Conservation (phyloP, 1,140 invertebrate genomes). For the Formica exsecta region DNA sequence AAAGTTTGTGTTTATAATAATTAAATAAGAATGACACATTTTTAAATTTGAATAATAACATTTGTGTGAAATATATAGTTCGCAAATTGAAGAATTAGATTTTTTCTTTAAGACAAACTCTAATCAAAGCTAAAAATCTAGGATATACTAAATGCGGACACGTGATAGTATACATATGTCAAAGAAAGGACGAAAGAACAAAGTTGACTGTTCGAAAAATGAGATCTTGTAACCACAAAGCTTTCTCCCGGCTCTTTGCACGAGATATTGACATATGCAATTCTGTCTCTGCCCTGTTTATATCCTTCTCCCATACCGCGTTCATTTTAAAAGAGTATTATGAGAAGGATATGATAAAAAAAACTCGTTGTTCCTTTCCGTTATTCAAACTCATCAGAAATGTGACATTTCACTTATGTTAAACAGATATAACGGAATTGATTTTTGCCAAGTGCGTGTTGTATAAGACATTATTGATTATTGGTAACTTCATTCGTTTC, state of each 20-base stretch:
- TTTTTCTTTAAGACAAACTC: neutral
- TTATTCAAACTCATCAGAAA: constrained; percentile 47
- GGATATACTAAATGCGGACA: neutral
- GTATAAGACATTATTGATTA: constrained; percentile 42
- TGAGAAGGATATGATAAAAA: constrained; percentile 39
- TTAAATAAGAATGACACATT: neutral
- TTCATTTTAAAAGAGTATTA: constrained; percentile 15
- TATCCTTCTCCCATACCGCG: constrained; percentile 1
- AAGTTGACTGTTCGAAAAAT: constrained; percentile 41
- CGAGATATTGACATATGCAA: constrained; percentile 25
- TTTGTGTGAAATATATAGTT: neutral
- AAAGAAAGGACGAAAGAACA: neutral
- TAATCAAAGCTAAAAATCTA: neutral
- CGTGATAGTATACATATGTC: neutral
- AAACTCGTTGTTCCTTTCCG: neutral
- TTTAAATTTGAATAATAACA: neutral
- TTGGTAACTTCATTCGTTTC: constrained; percentile 43
- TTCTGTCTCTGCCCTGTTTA: constrained; percentile 25
- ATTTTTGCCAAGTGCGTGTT: constrained; percentile 50
- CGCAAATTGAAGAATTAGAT: neutral
- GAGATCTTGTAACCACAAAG: constrained; percentile 12
- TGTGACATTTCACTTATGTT: constrained; percentile 19
- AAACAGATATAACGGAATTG: constrained; percentile 15
- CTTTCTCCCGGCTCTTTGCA: constrained; percentile 14
- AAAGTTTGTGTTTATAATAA: neutral